A percentile compares a stretch with the other conserved stretches of the same genome.
phyloP scores from a whole-genome alignment of 2,113 vertebrate genomes.

The Fregata magnificens region DNA sequence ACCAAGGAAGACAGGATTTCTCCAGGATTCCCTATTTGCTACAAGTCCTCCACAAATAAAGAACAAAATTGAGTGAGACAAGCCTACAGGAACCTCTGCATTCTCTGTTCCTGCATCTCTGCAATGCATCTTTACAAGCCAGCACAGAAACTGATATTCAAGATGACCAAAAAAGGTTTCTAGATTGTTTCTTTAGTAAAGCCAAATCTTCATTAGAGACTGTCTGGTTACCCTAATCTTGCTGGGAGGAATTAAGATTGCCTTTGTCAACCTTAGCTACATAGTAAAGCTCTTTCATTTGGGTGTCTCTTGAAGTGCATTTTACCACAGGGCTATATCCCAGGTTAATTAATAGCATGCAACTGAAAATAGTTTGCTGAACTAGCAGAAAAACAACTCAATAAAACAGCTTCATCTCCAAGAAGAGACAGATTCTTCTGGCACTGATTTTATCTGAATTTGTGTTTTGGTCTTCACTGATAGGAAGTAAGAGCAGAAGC shows the following conservation, averaged over 20 bases:
- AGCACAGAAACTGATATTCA: not conserved
- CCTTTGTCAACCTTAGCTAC: not conserved
- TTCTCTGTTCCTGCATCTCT: not conserved
- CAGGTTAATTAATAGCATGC: constrained; percentile 18
- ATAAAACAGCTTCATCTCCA: not conserved
- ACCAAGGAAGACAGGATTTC: not conserved
- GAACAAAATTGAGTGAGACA: not conserved
- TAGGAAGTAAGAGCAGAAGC: not conserved
- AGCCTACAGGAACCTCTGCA: not conserved
- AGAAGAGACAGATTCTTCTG: not conserved
- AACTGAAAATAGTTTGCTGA: constrained; percentile 21
- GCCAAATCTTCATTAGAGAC: not conserved
- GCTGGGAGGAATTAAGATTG: constrained; percentile 2
- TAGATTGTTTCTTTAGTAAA: not conserved
- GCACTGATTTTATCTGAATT: not conserved
- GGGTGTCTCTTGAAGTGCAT: not conserved
- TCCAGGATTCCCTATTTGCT: not conserved
- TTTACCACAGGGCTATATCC: constrained; percentile 9
- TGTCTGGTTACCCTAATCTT: not conserved
- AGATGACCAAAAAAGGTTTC: not conserved
- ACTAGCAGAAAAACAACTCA: constrained; percentile 34
- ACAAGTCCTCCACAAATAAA: not conserved
- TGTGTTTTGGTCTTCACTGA: not conserved
- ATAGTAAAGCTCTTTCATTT: constrained; percentile 4
- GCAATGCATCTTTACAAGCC: not conserved